Base-by-base conservation (phyloP, 2,113 vertebrate species). In the Callaeas wilsoni region DNA sequence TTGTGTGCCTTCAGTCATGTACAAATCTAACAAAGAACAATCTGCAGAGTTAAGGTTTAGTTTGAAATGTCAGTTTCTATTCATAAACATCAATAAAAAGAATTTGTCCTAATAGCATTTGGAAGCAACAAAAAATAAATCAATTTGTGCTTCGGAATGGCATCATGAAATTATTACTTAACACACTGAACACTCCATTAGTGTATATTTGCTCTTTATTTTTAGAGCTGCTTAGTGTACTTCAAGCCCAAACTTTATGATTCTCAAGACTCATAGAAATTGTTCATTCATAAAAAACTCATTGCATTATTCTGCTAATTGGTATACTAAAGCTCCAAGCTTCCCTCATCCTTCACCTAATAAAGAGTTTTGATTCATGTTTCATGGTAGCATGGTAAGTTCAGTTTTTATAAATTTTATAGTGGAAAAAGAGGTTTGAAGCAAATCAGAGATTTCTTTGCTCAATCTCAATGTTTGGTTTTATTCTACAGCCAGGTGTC, bases 11-110 rank as follows among this genome's bases (percentile, higher is more conserved):
- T 93, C 85, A 94, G 69, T 93, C 62, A 92, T 49, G 20, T 35
- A 59, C 27, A 95, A 93, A 78, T 82, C 55, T 79, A 89, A 84
- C 63, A 71, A 93, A 82, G 10, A 89, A 35, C 21, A 91, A 89
- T 85, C 56, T 89, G 33, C 9, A 84, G 57, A 74, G 17, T 78
- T 90, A 82, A 59, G 26, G 62, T 96, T 91, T 76, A 77, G 55
- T 96, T 85, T 94, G 47, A 94, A 86, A 89, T 94, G 81, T 86
- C 86, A 89, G 44, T 83, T 94, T 76, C 77, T 93, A 88, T 96
- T 93, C 70, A 86, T 91, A 89, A 90, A 50, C 22, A 69, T 75
- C 42, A 91, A 59, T 89, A 63, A 56, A 83, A 89, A 17, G 7
- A 41, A 83, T 87, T 94, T 80, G 22, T 78, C 32, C 29, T 81